phyloP scores from a whole-genome alignment of 2,888 invertebrate genomes.

The Mactromeris polynyma region DNA sequence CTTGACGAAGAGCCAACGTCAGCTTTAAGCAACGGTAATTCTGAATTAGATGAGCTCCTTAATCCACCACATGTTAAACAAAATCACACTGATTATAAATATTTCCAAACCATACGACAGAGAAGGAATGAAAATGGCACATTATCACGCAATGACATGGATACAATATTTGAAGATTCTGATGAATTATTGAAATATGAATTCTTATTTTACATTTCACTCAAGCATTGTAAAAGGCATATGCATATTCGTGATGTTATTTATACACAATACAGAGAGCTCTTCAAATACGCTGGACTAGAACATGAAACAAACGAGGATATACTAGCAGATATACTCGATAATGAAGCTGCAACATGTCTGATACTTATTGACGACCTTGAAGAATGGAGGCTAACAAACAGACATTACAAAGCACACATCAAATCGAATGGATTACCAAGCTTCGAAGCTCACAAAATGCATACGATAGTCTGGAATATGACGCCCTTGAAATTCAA shows the following conservation, averaged over 20 bases:
- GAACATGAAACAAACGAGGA: neutral
- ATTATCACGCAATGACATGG: neutral
- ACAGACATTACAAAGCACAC: neutral
- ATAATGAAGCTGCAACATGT: conserved; percentile 14
- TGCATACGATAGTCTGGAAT: neutral
- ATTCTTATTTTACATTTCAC: conserved; percentile 26
- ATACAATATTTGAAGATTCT: neutral
- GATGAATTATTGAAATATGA: conserved; percentile 8
- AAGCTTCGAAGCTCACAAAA: neutral
- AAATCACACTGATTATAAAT: neutral
- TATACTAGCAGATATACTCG: conserved; percentile 2
- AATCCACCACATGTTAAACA: neutral
- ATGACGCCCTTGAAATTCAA: neutral
- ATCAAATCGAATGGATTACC: neutral
- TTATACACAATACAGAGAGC: neutral
- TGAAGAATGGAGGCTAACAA: conserved; percentile 15
- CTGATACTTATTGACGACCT: conserved; percentile 25
- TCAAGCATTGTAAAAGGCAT: neutral
- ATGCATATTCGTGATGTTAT: neutral
- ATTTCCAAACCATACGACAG: neutral
- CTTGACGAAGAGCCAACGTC: neutral
- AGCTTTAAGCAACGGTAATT: neutral
- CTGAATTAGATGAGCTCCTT: neutral
- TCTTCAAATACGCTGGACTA: neutral
- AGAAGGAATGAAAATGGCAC: neutral